Evolutionary conservation across 2,113 vertebrate genomes (phyloP).

Genomic region (Peromyscus californicus): DNA sequence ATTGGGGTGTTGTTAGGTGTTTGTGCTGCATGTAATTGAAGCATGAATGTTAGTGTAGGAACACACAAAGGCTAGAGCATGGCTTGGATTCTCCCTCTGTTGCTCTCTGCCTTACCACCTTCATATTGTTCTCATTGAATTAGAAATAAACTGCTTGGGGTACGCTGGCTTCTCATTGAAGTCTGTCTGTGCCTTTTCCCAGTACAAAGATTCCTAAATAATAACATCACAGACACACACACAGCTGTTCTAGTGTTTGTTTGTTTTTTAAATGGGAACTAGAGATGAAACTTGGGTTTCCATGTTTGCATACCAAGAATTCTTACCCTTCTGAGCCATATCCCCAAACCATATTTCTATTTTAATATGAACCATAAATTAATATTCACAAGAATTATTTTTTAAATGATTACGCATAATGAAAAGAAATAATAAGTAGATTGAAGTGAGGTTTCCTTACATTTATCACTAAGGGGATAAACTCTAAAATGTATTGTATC

Average conservation of each 20-base stretch:
- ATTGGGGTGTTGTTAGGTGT: not conserved
- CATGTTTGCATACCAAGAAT: not conserved
- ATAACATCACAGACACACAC: not conserved
- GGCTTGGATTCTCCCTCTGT: not conserved
- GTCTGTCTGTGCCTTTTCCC: not conserved
- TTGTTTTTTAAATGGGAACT: not conserved
- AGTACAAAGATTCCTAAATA: too few relatives aligned
- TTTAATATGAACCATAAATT: not conserved
- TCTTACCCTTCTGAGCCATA: not conserved
- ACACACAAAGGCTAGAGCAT: not conserved
- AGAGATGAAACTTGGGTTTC: not conserved
- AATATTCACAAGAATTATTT: not conserved
- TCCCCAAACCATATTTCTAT: not conserved
- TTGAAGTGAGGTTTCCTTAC: not conserved
- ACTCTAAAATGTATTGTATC: not conserved
- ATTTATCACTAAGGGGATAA: not conserved
- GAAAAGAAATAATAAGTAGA: not conserved
- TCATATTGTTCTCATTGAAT: not conserved
- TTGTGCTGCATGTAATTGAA: not conserved
- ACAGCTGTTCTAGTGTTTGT: too few relatives aligned
- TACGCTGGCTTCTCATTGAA: not conserved
- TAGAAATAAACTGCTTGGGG: not conserved
- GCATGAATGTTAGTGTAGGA: not conserved
- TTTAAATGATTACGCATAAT: not conserved
- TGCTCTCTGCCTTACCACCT: not conserved